Base-by-base conservation (phyloP, 1,140 invertebrate genomes). In the Penaeus japonicus region DNA sequence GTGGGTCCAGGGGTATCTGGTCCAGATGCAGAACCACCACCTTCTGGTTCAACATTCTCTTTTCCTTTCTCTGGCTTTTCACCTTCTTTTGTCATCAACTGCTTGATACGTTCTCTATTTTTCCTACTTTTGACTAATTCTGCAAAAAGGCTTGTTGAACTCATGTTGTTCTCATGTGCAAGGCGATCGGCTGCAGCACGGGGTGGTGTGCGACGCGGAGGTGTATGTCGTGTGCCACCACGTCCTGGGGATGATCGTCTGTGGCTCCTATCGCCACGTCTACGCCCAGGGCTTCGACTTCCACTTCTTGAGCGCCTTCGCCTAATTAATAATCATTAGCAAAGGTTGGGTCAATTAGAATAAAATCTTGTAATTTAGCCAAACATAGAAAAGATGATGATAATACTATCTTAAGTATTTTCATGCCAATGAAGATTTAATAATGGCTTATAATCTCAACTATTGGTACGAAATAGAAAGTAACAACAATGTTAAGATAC, bases 81-180 rank as follows among this genome's bases (percentile, higher is more conserved):
- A 22, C 84, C 77, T 59, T 91, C 90, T 73, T 90, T 90, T n/a
- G 85, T 90, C 87, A 70, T 95, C 92, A 96, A 94, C 5, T 96
- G 91, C 91, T 95, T 85, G 59, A 89, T 70, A n/a, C 89, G 89
- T 93, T 90, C 96, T 95, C 4, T 96, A 93, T 96, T 96, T 88
- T 96, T 96, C 89, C 95, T 95, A 91, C 96, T 95, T 91, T 97
- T 97, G 0, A 97, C 96, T 24, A 98, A 93, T 92, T 97, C 96
- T 2, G 96, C 96, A 92, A 97, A 98, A 1, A 97, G 93, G 55
- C 90, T 89, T 24, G 90, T 90, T 27, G 89, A 89, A 27, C 85
- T 89, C 90, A 90, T 90, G 27, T 90, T 89, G 55, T 88, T 89
- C 24, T 89, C 87, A 70, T 86, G 87, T 75, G 87, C 86, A 17